Evolutionary conservation across 2,888 invertebrate genomes (phyloP), one percentile per base, ranked within the genome.

Genomic region (Lycophotia porphyrea): DNA sequence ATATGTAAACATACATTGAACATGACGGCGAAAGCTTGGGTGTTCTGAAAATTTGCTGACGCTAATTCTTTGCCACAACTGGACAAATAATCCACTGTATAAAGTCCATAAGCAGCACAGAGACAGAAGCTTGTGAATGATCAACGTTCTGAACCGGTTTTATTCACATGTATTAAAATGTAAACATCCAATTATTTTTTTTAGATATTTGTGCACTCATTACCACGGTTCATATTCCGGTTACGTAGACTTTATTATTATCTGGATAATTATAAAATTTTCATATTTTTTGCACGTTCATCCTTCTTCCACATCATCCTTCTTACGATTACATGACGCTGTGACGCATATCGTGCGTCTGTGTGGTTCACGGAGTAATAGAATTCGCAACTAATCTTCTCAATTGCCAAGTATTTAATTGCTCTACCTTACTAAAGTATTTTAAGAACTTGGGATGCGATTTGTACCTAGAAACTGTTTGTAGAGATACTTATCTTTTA

Each of bases 401-500:
- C 39, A 60, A 61, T 63, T 70, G 27, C 39, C 31, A 2, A 27
- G 24, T 39, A 76, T 71, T 71, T 73, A 80, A 80, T 81, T 74
- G 61, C 71, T 69, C 13, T 71, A 71, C 55, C 61, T 47, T 27
- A 68, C 34, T 60, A 71, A 76, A 76, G 67, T 76, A 82, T 82
- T 84, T 66, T 73, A 74, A 68, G 71, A 85, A 85, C 77, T 39
- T 71, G 31, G n/a, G 78, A 78, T 77, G 71, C 68, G 64, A 78
- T 78, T 85, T 74, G 61, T 60, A 60, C 60, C 21, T 34, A 63
- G 69, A 71, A 68, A 66, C 71, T 66, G 71, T 49, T 65, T 13
- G 68, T 61, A 69, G 85, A 84, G 85, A 84, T 82, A 13, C 27
- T 47, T 66, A 83, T 85, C 82, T 82, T 82, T 80, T 85, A 85